Evolutionary conservation across 2,797 vertebrate species (phyloP), one percentile per base, ranked within the genome.

Genomic region (Lutjanus argentimaculatus): DNA sequence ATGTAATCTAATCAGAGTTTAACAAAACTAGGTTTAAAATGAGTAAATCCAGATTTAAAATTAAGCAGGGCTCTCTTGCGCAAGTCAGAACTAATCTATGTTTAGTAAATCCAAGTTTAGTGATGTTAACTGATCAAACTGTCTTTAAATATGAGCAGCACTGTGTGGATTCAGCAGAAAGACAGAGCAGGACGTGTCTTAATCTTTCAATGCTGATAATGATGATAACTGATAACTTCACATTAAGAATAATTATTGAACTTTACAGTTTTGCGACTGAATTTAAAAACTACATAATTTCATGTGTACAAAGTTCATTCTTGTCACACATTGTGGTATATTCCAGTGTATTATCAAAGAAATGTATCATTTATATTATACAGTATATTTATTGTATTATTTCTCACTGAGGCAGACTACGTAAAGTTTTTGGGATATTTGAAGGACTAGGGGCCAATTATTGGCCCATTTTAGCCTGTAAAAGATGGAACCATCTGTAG

Each of bases 401-500:
- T 77, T 52, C n/a, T n/a, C 25, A 4, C 6, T 42, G 8, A 57
- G 57, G 15, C 8, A 15, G 53, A 56, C 48, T 13, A 13, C 22
- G 22, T 73, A 4, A 22, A 36, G 16, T 59, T 25, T 67, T 53
- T 14, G 65, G 42, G 51, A 15, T 42, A 42, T 66, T 77, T 68
- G 52, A 68, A 61, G 10, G 83, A 71, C 42, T 16, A 65, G 42
- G 22, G 21, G 56, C 68, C 48, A 66, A 14, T 46, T 36, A 36
- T 36, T 71, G 64, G 65, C 17, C 30, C 45, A 15, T 62, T 69
- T 30, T 3, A 66, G 67, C 51, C 57, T 59, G 52, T 9, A 70
- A 61, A 62, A 53, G 43, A 73, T 30, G 25, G 30, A 82, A 65
- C 62, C 72, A 59, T 82, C 75, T 76, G 58, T 67, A 56, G 68